phyloP scores from a whole-genome alignment of 2,797 vertebrate genomes.

The Typhlichthys eigenmanni region DNA sequence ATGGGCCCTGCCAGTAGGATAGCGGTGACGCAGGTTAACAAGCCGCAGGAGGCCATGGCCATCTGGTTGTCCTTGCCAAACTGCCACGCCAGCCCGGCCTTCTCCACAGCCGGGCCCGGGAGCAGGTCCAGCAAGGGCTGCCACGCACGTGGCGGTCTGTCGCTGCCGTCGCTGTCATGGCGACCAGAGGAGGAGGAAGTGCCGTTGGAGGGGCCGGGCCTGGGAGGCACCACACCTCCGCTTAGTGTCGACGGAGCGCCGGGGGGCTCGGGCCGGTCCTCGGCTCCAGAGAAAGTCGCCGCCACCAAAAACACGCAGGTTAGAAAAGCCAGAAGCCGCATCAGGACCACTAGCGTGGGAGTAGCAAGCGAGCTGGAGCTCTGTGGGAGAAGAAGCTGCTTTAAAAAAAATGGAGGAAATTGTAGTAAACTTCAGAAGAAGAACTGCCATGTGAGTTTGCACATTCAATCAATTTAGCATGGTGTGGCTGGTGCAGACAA shows the following conservation, averaged over 20 bases:
- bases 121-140: conserved; percentile 77
- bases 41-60: conserved; percentile 79
- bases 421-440: too few species aligned
- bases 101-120: conserved; percentile 73
- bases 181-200: conserved; percentile 42
- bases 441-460: too few species aligned
- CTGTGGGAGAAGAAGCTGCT: conserved; percentile 64
- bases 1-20: conserved; percentile 86
- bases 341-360: conserved; percentile 80
- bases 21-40: conserved; percentile 86
- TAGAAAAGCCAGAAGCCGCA: conserved; percentile 86
- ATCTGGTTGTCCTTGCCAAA: conserved; percentile 85
- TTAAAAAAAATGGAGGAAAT: background rate
- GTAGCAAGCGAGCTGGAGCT: conserved; percentile 75
- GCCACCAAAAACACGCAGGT: conserved; percentile 83
- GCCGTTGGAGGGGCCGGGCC: conserved; percentile 45
- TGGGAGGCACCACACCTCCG: conserved; percentile 51
- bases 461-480: too few species aligned
- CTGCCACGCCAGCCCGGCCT: conserved; percentile 75
- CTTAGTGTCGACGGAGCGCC: conserved; percentile 40
- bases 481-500: too few species aligned
- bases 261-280: conserved; percentile 43
- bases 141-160: conserved; percentile 60
- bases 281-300: conserved; percentile 67
- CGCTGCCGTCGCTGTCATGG: conserved; percentile 22